Base-by-base conservation (phyloP, 2,888 invertebrate species). In the Eupeodes luniger region DNA sequence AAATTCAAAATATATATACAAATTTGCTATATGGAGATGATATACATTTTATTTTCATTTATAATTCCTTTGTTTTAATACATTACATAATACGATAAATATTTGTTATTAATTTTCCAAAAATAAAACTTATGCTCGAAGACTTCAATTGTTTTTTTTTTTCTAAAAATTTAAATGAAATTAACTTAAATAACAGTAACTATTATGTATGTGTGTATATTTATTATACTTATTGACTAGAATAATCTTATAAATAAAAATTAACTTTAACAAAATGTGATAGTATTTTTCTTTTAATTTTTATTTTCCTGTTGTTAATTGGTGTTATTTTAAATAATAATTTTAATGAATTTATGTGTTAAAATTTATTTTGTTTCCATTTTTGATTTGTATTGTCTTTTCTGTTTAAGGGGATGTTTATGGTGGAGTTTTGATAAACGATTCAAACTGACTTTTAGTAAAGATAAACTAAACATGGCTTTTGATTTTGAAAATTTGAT, bases 331-430 rank as follows among this genome's bases (percentile, higher is more conserved):
- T 7, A 49, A 49, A 12, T 80, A 67, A 67, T 69, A 51, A 44
- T 70, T 55, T 1, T 9, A 40, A 69, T 55, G 3, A 12, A 61
- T 64, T 55, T 78, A 34, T 61, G 34, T 34, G 6, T 62, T 34
- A 57, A 61, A 70, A 27, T 70, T 40, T 70, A 47, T 59, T 49
- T 75, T 61, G 67, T 69, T 53, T 51, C 64, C 59, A 47, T 69
- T 55, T 81, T 85, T 83, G 61, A 70, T 81, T 81, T 84, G 85
- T 88, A 88, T 88, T 88, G 88, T 88, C 88, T 88, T 88, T 88
- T 88, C 84, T 59, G 74, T 88, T 87, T 69, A 69, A 81, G 81
- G 80, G 12, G 4, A 4, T 47, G 47, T 47, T 47, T 11, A 7
- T 40, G 40, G 40, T 40, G 6, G 40, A 40, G 40, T 9, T 40